A percentile compares a stretch with the other conserved stretches of the same genome.
Evolutionary conservation across 2,797 vertebrate genomes (phyloP).

Genomic region (Ctenosaura bakeri): DNA sequence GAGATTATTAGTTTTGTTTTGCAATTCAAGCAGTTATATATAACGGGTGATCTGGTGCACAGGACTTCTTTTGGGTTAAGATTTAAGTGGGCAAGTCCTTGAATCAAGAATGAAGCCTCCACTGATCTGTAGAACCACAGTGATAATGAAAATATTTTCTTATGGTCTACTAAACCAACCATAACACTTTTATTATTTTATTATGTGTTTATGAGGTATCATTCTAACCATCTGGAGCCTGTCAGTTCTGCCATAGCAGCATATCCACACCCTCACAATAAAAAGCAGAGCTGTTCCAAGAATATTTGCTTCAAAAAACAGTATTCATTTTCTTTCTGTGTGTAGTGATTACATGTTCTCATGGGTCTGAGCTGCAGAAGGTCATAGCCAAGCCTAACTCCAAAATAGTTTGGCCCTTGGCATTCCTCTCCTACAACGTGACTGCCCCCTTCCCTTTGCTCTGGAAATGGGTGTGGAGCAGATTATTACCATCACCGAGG

Average conservation of each 20-base stretch:
- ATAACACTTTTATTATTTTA: slow-evolving; percentile 44
- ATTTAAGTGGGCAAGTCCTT: slow-evolving; percentile 64
- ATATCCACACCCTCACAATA: not conserved
- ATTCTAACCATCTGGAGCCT: slow-evolving; percentile 47
- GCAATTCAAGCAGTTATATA: not conserved
- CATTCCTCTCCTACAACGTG: too few relatives aligned
- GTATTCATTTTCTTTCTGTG: not conserved
- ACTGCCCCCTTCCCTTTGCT: too few relatives aligned
- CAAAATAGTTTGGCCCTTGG: not conserved
- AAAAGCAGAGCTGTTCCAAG: not conserved
- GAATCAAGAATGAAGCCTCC: slow-evolving; percentile 69
- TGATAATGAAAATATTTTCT: slow-evolving; percentile 41
- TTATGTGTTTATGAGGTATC: slow-evolving; percentile 41
- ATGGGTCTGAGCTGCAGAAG: not conserved
- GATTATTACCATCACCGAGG: too few relatives aligned
- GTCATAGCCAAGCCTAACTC: not conserved
- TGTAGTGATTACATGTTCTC: not conserved
- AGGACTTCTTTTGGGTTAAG: slow-evolving; percentile 63
- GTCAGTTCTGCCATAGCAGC: slow-evolving; percentile 14
- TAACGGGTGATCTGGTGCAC: slow-evolving; percentile 30
- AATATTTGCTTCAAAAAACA: not conserved
- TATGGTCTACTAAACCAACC: slow-evolving; percentile 60
- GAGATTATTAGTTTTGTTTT: slow-evolving; percentile 58
- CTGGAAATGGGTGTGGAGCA: too few relatives aligned
- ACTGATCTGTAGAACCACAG: slow-evolving; percentile 40